Evolutionary conservation across 2,797 vertebrate genomes (phyloP), one percentile per base, ranked within the genome.

Genomic region (Typhlichthys eigenmanni): DNA sequence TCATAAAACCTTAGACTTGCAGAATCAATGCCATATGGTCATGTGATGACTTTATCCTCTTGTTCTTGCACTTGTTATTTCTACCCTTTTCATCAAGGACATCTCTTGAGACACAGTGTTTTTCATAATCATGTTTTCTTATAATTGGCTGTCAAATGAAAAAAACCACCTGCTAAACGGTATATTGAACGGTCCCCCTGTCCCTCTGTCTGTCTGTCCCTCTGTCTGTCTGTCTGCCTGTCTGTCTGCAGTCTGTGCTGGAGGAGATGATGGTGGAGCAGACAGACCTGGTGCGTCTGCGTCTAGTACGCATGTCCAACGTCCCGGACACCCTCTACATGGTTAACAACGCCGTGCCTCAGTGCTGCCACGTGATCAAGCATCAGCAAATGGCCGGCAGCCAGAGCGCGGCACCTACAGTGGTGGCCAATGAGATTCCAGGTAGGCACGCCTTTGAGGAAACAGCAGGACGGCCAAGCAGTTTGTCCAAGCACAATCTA

Each of bases 221-320:
- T 2, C 52, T 3, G 12, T 11, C 1, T 1, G 1, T 2, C 52
- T 3, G 4, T 52, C 50, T 16, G 74, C 91, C 24, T 83, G 2
- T 14, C 56, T 57, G 13, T 56, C 80, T 52, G 76, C 81, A 99
- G 98, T 94, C 95, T 0, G 92, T 96, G 49, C 93, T 99, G 47
- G 98, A 98, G 50, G 98, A 99, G 88, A 98, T 99, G 95, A 99
- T 98, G 98, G 97, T 98, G 85, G 98, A 98, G 76, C 98, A 99
- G 67, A 98, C 96, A 0, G 98, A 99, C 75, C 90, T 99, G 0
- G 97, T 98, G 64, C 94, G 98, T 19, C 85, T 99, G 81, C 91
- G 98, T n/a, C 95, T 98, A 87, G 97, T 99, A 52, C 94, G 98
- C 24, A 99, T 99, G 96, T 99, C 98, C 82, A 99, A 99, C 0